Evolutionary conservation across 2,888 invertebrate species (phyloP), one percentile per base, ranked within the genome.

Genomic region (Polia nebulosa): DNA sequence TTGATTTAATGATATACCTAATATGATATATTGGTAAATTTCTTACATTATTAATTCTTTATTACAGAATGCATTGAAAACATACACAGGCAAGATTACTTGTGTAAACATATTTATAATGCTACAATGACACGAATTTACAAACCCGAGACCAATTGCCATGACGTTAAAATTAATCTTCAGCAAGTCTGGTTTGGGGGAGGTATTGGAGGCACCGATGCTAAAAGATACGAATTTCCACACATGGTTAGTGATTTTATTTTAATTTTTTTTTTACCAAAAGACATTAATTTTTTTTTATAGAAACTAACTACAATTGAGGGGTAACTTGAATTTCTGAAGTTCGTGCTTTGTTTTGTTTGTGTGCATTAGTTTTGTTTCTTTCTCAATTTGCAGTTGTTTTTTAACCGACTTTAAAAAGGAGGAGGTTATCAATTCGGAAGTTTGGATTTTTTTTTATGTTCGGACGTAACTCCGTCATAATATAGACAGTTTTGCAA

Each of bases 21-120:
- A 13, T 34, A 13, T 34, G 34, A 11, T 34, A 13, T 2, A 3
- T 36, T 36, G 13, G 7, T 32, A 32, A 32, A 32, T 34, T 32
- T 9, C n/a, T 3, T 9, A 11, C 11, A 1, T 44, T 44, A 20
- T 11, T 20, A 32, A 5, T 32, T 3, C 3, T 69, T 56, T 17
- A 25, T 75, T 67, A 32, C 76, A 70, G 70, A 76, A 67, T 70
- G 70, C 13, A 67, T 76, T 11, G 68, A 70, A 41, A 41, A 47
- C 13, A 66, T 76, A 34, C 47, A 66, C 2, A 47, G 9, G 41
- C 27, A 29, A 9, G 5, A 66, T 15, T 70, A 67, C 22, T 0
- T 4, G 8, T 70, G 70, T 52, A 70, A 66, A 47, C 0, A 0
- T 0, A 9, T 3, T 5, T 44, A 15, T 39, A n/a, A 32, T 15